A percentile compares a stretch with the other conserved stretches of the same genome.
These are phyloP conservation scores for Meles meles DNA, from an alignment of 2,113 vertebrate species.

Conservation along the genomic window DNA sequence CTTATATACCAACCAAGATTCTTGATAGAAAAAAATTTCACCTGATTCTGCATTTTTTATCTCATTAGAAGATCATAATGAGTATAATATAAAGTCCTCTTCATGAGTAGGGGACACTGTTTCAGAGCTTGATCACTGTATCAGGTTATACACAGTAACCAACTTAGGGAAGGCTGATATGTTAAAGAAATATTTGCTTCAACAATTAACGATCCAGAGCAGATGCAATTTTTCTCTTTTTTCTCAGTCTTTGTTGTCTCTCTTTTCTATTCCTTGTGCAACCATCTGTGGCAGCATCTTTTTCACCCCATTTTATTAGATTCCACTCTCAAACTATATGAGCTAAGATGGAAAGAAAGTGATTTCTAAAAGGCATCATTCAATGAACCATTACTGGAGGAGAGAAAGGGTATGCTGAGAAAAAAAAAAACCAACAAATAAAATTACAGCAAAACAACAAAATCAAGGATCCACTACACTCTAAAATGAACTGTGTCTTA, in stretches of 20 bases:
- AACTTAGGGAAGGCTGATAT: background rate
- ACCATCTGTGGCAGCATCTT: background rate
- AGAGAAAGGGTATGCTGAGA: background rate
- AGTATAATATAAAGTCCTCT: background rate
- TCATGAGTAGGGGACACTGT: background rate
- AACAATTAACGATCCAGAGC: background rate
- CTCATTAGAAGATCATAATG: background rate
- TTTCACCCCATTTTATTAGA: background rate
- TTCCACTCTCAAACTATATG: background rate
- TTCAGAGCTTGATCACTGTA: background rate
- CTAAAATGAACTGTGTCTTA: background rate
- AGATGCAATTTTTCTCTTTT: background rate
- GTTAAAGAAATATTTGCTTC: background rate
- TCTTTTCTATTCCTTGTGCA: background rate
- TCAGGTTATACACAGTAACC: background rate
- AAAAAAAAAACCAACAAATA: background rate
- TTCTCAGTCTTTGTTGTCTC: background rate
- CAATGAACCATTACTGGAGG: background rate
- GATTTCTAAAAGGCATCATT: background rate
- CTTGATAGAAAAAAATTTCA: background rate
- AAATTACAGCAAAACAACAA: background rate
- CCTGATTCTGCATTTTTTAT: background rate
- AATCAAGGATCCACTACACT: background rate
- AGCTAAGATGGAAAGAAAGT: background rate
- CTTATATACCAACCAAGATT: background rate